phyloP scores from a whole-genome alignment of 2,797 vertebrate genomes.

The Urophycis tenuis region DNA sequence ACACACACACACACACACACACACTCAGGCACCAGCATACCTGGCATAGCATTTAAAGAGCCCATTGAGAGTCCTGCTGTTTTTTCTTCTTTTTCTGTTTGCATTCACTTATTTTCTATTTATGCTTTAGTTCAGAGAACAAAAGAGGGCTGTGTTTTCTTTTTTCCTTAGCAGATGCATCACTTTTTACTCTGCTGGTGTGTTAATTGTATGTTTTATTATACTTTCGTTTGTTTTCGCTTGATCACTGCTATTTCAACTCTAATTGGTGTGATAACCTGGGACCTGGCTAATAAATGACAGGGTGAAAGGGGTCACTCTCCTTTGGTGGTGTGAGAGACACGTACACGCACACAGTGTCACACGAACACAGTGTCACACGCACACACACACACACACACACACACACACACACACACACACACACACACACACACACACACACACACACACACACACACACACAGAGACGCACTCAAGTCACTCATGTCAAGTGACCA shows the following conservation, averaged over 20 bases:
- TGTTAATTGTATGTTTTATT: slow-evolving; percentile 37
- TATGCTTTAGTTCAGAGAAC: neutral
- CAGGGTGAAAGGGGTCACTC: slow-evolving; percentile 62
- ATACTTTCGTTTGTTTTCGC: slow-evolving; percentile 34
- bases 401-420: slow-evolving; percentile 58
- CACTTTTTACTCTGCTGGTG: neutral
- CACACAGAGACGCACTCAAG: slow-evolving; percentile 62
- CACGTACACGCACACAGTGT: slow-evolving; percentile 44
- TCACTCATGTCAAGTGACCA: slow-evolving; percentile 74
- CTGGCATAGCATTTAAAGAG: neutral
- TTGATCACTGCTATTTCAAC: slow-evolving; percentile 49
- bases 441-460: slow-evolving; percentile 44
- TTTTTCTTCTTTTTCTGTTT: slow-evolving; percentile 16
- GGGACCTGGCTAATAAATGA: slow-evolving; percentile 62
- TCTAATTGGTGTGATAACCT: slow-evolving; percentile 66
- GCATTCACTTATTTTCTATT: neutral
- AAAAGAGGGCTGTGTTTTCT: neutral
- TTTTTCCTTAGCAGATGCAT: neutral
- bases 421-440: slow-evolving; percentile 46
- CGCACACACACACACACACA: slow-evolving; percentile 34
- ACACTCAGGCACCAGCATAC: neutral
- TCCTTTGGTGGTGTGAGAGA: slow-evolving; percentile 42
- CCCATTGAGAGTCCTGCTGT: neutral
- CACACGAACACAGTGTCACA: slow-evolving; percentile 38
- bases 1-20: neutral